These are phyloP conservation scores for Lophius americanus DNA, from an alignment of 2,797 vertebrate species.

Conservation along the genomic window DNA sequence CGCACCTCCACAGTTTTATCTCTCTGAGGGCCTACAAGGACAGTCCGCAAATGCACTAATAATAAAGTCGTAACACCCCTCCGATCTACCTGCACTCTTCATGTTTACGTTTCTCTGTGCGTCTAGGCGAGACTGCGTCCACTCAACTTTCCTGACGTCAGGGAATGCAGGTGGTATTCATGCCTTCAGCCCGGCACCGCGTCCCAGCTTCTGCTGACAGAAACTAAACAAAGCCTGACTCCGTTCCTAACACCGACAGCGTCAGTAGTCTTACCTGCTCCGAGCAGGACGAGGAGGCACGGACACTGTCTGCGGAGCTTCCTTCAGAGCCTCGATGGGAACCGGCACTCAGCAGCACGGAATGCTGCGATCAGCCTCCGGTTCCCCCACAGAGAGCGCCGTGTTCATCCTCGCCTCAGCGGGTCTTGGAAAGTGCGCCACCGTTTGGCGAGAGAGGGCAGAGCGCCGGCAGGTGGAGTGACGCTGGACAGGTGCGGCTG, in stretches of 20 bases:
- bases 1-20: neutral
- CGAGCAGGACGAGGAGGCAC: constrained; percentile 26
- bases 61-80: constrained; percentile 6
- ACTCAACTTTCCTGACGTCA: constrained; percentile 66
- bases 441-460: constrained; percentile 51
- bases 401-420: neutral
- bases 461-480: constrained; percentile 71
- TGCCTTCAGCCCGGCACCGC: constrained; percentile 26
- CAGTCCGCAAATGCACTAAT: constrained; percentile 1
- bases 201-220: constrained; percentile 18
- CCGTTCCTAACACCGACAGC: neutral
- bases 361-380: constrained; percentile 45
- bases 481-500: neutral
- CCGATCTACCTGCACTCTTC: constrained; percentile 15
- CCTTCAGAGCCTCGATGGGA: constrained; percentile 9
- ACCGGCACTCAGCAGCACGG: constrained; percentile 37
- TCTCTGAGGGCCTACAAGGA: neutral
- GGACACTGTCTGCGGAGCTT: constrained; percentile 3
- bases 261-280: constrained; percentile 60
- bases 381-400: constrained; percentile 44
- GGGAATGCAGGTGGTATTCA: constrained; percentile 48
- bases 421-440: constrained; percentile 56
- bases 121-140: constrained; percentile 9
- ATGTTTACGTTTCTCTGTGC: neutral
- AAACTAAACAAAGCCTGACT: neutral